Conservation (phyloP, 2,888 invertebrate genomes). For the Nemotelus nigrinus region DNA sequence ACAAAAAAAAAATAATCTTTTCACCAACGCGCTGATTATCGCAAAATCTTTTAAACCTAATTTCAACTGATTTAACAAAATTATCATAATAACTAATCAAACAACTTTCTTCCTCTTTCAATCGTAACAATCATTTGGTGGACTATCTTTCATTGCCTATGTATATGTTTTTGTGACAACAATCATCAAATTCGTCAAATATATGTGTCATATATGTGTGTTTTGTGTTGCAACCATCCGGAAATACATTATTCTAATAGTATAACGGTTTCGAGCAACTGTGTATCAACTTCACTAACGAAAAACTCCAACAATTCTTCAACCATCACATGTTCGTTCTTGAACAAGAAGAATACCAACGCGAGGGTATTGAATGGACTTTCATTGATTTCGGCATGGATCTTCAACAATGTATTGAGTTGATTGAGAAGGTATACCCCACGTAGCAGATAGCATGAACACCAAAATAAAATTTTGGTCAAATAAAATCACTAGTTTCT, state of each 20-base stretch:
- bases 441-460: neutral
- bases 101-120: neutral
- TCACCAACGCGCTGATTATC: conserved; percentile 13
- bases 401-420: conserved; percentile 81
- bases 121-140: too few species aligned
- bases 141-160: too few species aligned
- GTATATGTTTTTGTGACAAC: too few species aligned
- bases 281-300: conserved; percentile 94
- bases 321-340: conserved; percentile 95
- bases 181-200: too few species aligned
- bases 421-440: conserved; percentile 75
- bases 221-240: neutral
- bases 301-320: conserved; percentile 94
- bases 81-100: conserved; percentile 17
- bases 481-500: neutral
- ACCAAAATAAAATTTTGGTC: conserved; percentile 31
- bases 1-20: conserved; percentile 11
- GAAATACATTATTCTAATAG: conserved; percentile 62
- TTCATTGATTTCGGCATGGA: conserved; percentile 96
- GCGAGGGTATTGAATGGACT: conserved; percentile 90
- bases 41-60: neutral
- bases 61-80: conserved; percentile 1
- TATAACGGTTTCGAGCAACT: conserved; percentile 92
- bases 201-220: too few species aligned
- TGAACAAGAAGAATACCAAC: conserved; percentile 92